phyloP scores from a whole-genome alignment of 2,113 vertebrate genomes.

The Leptobrachium leishanense region DNA sequence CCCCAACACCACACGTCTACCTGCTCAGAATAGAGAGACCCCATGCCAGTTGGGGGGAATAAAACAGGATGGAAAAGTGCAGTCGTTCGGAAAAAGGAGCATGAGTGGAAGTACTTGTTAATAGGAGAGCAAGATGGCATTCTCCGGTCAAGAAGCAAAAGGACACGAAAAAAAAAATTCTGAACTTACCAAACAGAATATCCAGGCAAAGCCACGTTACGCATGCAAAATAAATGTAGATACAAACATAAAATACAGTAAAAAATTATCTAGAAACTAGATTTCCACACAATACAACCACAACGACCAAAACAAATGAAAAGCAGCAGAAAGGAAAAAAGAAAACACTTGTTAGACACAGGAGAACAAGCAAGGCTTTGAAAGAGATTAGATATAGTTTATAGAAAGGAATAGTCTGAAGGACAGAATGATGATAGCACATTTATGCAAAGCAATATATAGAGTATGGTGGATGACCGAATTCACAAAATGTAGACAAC shows the following conservation, averaged over 20 bases:
- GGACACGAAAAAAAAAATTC: constrained; percentile 73
- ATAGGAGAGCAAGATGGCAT: constrained; percentile 59
- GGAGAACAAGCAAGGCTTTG: constrained; percentile 59
- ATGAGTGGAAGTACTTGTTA: constrained; percentile 56
- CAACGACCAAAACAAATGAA: constrained; percentile 72
- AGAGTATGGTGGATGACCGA: not conserved
- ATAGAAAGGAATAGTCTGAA: constrained; percentile 22
- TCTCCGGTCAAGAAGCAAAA: constrained; percentile 56
- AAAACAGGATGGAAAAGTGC: constrained; percentile 53
- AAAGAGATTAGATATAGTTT: constrained; percentile 63
- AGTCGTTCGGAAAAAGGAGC: constrained; percentile 54
- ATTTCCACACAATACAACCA: constrained; percentile 73
- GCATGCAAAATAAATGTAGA: constrained; percentile 96
- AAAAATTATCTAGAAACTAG: constrained; percentile 71
- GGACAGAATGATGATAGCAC: constrained; percentile 30
- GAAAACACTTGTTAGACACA: constrained; percentile 69
- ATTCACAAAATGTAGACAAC: no score
- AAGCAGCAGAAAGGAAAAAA: constrained; percentile 57
- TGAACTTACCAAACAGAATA: constrained; percentile 99
- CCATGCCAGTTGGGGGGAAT: constrained; percentile 46
- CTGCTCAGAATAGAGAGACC: not conserved
- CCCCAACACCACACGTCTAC: no score
- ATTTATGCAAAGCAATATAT: constrained; percentile 27
- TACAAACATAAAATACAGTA: constrained; percentile 92
- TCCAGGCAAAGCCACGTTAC: constrained; percentile 99